These are phyloP conservation scores for Drosophila mojavensis DNA, from an alignment of 1,140 invertebrate genomes.

Conservation along the genomic window DNA sequence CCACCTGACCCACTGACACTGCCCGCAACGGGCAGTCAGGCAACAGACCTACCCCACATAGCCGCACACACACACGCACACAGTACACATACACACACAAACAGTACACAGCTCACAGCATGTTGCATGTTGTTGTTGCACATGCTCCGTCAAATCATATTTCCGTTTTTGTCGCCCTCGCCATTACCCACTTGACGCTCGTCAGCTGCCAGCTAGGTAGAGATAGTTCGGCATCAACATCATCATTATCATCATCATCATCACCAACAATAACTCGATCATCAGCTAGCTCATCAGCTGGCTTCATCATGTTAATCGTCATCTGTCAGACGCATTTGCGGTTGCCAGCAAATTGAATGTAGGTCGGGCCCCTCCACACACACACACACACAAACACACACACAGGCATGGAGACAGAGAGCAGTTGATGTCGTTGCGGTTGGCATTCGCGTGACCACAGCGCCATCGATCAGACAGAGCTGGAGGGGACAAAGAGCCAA, in stretches of 20 bases:
- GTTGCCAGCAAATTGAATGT: constrained; percentile 78
- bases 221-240: constrained; percentile 29
- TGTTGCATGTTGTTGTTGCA: constrained; percentile 13
- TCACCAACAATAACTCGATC: constrained; percentile 21
- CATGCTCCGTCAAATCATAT: constrained; percentile 49
- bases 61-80: too few relatives aligned
- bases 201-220: constrained; percentile 16
- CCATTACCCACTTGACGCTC: constrained; percentile 38
- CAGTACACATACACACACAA: too few relatives aligned
- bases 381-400: too few relatives aligned
- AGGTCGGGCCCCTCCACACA: constrained; percentile 51
- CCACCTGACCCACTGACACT: constrained; percentile 57
- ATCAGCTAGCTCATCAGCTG: constrained; percentile 17
- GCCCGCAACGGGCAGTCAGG: constrained; percentile 29
- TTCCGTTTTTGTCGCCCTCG: constrained; percentile 57
- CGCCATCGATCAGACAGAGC: constrained; percentile 70
- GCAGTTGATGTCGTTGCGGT: constrained; percentile 37
- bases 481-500: neutral
- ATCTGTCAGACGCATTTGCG: constrained; percentile 79
- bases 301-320: constrained; percentile 58
- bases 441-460: constrained; percentile 71
- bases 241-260: constrained; percentile 33
- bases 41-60: constrained; percentile 13
- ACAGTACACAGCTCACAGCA: constrained; percentile 2
- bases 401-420: too few relatives aligned